Base-by-base conservation (phyloP, 1,140 invertebrate genomes). In the Apis laboriosa region DNA sequence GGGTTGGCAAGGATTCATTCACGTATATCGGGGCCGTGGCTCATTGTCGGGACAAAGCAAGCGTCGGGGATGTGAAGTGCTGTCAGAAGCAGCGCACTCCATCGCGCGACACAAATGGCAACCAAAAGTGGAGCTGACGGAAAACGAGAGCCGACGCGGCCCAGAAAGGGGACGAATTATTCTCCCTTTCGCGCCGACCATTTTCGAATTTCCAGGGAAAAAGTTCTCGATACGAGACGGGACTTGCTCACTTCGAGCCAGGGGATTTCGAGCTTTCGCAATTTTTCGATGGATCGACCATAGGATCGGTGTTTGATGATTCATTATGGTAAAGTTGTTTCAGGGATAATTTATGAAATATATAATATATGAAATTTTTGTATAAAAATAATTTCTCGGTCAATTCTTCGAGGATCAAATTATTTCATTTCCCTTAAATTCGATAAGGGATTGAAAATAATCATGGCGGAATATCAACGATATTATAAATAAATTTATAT, bases 71-170 rank as follows among this genome's bases (percentile, higher is more conserved):
- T 28, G 78, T 78, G 82, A 82, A 88, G 86, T 84, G 86, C 86
- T 88, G 86, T 88, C 86, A 88, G 83, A 58, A 88, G 83, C 86
- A 88, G 83, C 84, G 86, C 83, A 79, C 86, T 88, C 86, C 79
- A 88, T 88, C 83, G 86, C 86, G 75, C 86, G 86, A 87, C 83
- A 88, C 86, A 87, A 88, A 88, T 88, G 86, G 83, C 86, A 88
- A 88, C 86, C 83, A 79, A 88, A 88, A 88, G 86, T 88, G 86
- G 75, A 80, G 66, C 75, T 80, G 78, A 77, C 61, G 74, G 72
- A 84, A 80, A 84, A 77, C 73, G 77, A 76, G 81, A 66, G 75
- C 67, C 74, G 43, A 61, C 19, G 72, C 74, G 43, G 66, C 19
- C 63, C 82, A 34, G 61, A 85, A 77, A 63, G 63, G 83, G 56